Percentiles rank a stretch among this genome's conserved stretches.
Conservation (phyloP, 2,888 invertebrate genomes). For the Tipula unca region DNA sequence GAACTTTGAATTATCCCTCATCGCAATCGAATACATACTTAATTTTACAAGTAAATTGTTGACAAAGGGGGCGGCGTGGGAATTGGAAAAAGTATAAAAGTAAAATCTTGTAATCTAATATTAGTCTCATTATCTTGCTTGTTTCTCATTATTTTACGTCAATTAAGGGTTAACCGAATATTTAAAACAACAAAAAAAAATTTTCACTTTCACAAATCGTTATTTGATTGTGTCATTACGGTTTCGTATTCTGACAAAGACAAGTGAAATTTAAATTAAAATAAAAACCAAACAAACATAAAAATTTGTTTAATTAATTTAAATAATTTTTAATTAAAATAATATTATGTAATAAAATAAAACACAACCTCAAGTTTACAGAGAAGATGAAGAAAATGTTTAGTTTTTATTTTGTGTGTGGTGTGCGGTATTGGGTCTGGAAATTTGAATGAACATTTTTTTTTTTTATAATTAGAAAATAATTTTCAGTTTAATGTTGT, state of each 20-base stretch:
- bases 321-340: constrained; percentile 14
- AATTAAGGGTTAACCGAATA: not conserved
- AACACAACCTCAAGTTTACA: too few species aligned
- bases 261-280: not conserved
- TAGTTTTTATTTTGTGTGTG: not conserved
- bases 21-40: too few species aligned
- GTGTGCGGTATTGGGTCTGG: not conserved
- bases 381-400: not conserved
- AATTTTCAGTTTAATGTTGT: not conserved
- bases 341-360: not conserved
- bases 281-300: not conserved
- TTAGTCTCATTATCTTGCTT: not conserved
- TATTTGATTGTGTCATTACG: not conserved
- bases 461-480: not conserved
- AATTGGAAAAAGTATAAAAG: too few species aligned
- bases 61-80: too few species aligned
- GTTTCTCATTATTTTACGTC: not conserved
- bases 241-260: not conserved
- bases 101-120: too few species aligned
- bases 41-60: too few species aligned
- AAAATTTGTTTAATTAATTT: not conserved
- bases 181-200: not conserved
- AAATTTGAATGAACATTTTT: not conserved
- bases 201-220: not conserved
- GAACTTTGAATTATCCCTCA: too few species aligned